These are phyloP conservation scores for Campylomormyrus tamandua DNA, from an alignment of 2,113 vertebrate species.

Conservation along the genomic window DNA sequence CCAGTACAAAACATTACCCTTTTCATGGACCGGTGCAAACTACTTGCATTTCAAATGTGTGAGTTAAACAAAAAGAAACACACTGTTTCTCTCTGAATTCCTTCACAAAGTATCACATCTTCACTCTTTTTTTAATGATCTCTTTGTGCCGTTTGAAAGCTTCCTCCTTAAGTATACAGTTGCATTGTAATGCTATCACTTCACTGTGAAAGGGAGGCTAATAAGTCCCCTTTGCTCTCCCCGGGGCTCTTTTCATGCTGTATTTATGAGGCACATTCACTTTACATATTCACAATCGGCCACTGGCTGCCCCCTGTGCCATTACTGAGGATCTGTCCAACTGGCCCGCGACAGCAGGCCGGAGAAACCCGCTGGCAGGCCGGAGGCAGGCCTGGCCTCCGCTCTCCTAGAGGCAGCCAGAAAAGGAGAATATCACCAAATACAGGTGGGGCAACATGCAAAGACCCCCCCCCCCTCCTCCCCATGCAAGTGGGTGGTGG, in stretches of 20 bases:
- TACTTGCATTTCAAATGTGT: slow-evolving; percentile 19
- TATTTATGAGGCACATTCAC: slow-evolving; percentile 58
- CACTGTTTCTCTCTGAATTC: slow-evolving; percentile 24
- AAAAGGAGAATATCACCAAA: not conserved
- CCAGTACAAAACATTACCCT: not conserved
- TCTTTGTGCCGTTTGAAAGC: slow-evolving; percentile 33
- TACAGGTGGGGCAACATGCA: not conserved
- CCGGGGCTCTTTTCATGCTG: slow-evolving; percentile 56
- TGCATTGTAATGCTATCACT: slow-evolving; percentile 43
- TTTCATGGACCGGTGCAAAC: not conserved
- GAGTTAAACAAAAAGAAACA: not conserved
- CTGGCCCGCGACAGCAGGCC: not conserved
- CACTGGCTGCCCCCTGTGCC: slow-evolving; percentile 33
- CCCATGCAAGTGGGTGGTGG: not conserved
- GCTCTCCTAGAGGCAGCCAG: not conserved
- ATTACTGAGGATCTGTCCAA: slow-evolving; percentile 20
- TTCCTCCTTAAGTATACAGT: slow-evolving; percentile 34
- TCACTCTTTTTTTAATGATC: slow-evolving; percentile 37
- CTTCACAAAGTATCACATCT: slow-evolving; percentile 37
- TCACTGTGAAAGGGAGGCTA: slow-evolving; percentile 39
- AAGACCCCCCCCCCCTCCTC: not conserved
- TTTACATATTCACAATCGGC: slow-evolving; percentile 69
- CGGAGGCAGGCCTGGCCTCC: not conserved
- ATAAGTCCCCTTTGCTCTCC: slow-evolving; percentile 48
- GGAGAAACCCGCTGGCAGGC: not conserved